Evolutionary conservation across 1,140 invertebrate genomes (phyloP).

Genomic region (Heterodera schachtii): DNA sequence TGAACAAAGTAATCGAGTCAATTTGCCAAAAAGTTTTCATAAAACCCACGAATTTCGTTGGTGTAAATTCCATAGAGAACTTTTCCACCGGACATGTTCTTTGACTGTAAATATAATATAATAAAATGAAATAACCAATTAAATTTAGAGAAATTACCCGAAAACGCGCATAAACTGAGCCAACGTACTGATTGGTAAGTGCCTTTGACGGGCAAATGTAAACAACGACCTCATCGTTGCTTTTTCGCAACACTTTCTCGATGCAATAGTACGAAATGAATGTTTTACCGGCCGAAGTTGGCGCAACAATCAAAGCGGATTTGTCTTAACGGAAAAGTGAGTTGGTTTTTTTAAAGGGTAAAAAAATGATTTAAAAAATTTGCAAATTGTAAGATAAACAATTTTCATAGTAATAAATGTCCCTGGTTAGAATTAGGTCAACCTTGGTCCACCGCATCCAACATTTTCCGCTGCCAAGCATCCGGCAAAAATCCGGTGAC

Average conservation of each 20-base stretch:
- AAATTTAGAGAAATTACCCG: constrained; percentile 35
- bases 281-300: constrained; percentile 65
- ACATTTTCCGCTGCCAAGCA: constrained; percentile 63
- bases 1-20: constrained; percentile 37
- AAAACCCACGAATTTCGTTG: constrained; percentile 20
- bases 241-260: constrained; percentile 61
- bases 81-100: constrained; percentile 55
- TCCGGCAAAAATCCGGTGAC: constrained; percentile 63
- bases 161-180: constrained; percentile 65
- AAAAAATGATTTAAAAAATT: not conserved
- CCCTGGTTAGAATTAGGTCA: constrained; percentile 8
- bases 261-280: constrained; percentile 66
- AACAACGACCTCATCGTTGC: constrained; percentile 63
- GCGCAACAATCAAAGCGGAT: constrained; percentile 65
- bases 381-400: no score
- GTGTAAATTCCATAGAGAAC: constrained; percentile 60
- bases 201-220: constrained; percentile 65
- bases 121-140: not conserved
- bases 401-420: no score
- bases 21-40: not conserved
- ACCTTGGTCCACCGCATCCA: constrained; percentile 63
- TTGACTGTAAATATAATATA: constrained; percentile 31
- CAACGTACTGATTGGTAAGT: constrained; percentile 63
- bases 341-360: not conserved
- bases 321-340: constrained; percentile 51